Evolutionary conservation across 2,113 vertebrate species (phyloP).

Genomic region (Pelvicachromis taeniatus): DNA sequence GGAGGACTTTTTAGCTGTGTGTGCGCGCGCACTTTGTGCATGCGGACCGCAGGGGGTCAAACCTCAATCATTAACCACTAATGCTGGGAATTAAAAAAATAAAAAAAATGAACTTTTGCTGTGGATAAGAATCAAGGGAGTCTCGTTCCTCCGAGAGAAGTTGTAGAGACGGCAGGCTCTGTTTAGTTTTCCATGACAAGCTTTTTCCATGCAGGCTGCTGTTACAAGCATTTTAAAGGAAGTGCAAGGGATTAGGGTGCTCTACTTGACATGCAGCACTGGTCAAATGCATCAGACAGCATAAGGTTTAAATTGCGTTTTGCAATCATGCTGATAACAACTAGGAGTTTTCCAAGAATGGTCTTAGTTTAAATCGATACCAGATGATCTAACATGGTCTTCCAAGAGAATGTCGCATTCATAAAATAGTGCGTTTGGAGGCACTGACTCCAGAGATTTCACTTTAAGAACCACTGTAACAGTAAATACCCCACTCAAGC

Average conservation of each 20-base stretch:
- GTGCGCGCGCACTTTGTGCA: not conserved
- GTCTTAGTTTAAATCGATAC: not conserved
- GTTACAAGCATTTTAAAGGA: not conserved
- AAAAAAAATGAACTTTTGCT: not conserved
- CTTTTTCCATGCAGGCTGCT: constrained; percentile 44
- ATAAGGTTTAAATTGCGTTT: not conserved
- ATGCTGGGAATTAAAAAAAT: constrained; percentile 4
- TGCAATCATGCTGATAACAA: not conserved
- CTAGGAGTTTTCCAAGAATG: not conserved
- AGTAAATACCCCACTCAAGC: constrained; percentile 24
- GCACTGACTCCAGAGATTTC: not conserved
- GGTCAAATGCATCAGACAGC: not conserved
- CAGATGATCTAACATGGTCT: not conserved
- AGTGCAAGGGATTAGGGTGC: constrained; percentile 19
- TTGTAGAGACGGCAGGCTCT: constrained; percentile 22
- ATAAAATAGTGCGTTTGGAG: not conserved
- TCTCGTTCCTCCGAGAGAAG: not conserved
- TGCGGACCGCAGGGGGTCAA: constrained; percentile 14
- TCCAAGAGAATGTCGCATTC: not conserved
- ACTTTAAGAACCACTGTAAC: constrained; percentile 33
- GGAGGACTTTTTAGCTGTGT: constrained; percentile 11
- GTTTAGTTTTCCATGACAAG: constrained; percentile 32
- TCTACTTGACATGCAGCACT: not conserved
- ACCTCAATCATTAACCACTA: constrained; percentile 74
- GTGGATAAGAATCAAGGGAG: not conserved